Base-by-base conservation (phyloP, 1,140 invertebrate species). In the Drosophila gunungcola region DNA sequence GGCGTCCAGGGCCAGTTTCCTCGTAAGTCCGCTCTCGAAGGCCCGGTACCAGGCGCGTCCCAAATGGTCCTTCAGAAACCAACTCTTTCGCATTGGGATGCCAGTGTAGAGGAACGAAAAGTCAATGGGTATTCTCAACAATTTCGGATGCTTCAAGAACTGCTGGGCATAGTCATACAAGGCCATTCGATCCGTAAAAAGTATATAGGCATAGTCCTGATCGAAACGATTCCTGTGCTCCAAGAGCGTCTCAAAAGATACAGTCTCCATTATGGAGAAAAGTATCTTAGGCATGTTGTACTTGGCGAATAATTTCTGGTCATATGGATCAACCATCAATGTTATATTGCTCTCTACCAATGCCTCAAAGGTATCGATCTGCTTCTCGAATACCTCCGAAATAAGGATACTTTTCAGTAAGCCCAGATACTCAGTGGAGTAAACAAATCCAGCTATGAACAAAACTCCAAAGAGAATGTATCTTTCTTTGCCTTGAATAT, bases 121-220 rank as follows among this genome's bases (percentile, higher is more conserved):
- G 51, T 88, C 75, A 53, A 86, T 77, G 62, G 83, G 84, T 6
- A 88, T 89, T 36, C 63, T 53, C 0, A 85, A 56, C 3, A 88
- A n/a, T 9, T 69, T 80, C 0, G 80, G 70, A 43, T 88, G 67
- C 34, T 36, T 43, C 32, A 88, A n/a, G 51, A 73, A 89, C 32
- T 80, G 69, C 56, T 88, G 83, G 0, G 79, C 83, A 45, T 76
- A 80, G 4, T 73, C 67, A 6, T 63, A 79, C 3, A 88, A 29
- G 0, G 74, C 79, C 80, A 73, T 88, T 45, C 83, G 83, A 67
- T 88, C 83, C n/a, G 53, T 52, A 55, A 88, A 88, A 1, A 88
- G 56, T 4, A 88, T 73, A 32, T 88, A 88, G 42, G 83, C 83
- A 34, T 88, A 88, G 1, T 58, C 21, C 39, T 60, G 65, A 16